Percentiles rank a stretch among this genome's conserved stretches.
Conservation (phyloP, 2,888 invertebrate genomes). For the Amaurobius ferox region DNA sequence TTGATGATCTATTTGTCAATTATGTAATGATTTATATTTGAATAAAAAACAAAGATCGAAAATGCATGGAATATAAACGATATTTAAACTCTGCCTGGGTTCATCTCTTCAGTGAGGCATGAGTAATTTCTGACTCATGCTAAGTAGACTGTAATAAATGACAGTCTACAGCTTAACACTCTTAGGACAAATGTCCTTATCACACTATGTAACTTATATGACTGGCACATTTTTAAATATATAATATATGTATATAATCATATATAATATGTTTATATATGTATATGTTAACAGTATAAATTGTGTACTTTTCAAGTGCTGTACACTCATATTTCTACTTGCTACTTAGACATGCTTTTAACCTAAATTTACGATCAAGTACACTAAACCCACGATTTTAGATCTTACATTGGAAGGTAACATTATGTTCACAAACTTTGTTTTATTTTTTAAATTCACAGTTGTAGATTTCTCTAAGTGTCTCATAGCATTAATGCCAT, state of each 20-base stretch:
- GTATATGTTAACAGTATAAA: conserved; percentile 66
- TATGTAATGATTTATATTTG: not conserved
- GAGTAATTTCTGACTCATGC: conserved; percentile 34
- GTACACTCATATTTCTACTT: conserved; percentile 56
- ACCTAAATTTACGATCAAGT: conserved; percentile 62
- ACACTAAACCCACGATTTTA: conserved; percentile 66
- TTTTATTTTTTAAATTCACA: conserved; percentile 39
- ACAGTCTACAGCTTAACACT: conserved; percentile 37
- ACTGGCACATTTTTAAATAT: conserved; percentile 69
- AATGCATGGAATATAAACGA: conserved; percentile 25
- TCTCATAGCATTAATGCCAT: conserved; percentile 49
- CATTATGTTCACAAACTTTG: conserved; percentile 45
- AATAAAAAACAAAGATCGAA: not conserved
- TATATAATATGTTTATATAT: conserved; percentile 55
- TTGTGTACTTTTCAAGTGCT: conserved; percentile 62
- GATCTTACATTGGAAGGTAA: conserved; percentile 62
- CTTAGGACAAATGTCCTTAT: conserved; percentile 54
- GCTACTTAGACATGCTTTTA: conserved; percentile 62
- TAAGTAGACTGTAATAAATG: conserved; percentile 30
- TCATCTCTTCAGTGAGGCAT: conserved; percentile 27
- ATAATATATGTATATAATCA: conserved; percentile 63
- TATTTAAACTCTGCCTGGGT: conserved; percentile 43
- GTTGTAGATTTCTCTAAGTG: conserved; percentile 43
- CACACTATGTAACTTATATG: conserved; percentile 63
- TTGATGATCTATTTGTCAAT: conserved; percentile 3